Evolutionary conservation across 2,888 invertebrate genomes (phyloP), one percentile per base, ranked within the genome.

Genomic region (Andrena bucephala): DNA sequence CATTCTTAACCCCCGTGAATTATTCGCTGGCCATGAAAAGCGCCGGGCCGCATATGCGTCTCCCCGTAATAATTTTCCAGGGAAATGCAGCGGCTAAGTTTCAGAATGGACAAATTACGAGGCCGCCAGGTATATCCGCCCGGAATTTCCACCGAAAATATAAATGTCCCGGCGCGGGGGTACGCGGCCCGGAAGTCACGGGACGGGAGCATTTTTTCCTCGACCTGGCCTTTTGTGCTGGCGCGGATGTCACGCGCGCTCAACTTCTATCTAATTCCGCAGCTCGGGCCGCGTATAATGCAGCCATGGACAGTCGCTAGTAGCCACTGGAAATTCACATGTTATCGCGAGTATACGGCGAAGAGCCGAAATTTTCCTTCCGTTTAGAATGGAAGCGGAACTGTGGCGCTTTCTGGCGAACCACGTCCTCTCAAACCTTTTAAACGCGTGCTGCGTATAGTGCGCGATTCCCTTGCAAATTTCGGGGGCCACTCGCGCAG

Each of bases 151-250:
- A 24, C 76, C 63, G 33, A 70, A 76, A 80, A 67, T 70, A 80
- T 71, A 71, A 80, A 81, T 33, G 76, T 70, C 62, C 54, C 29
- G 75, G 75, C 16, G 33, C 33, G 27, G 50, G n/a, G 16, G 60
- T 42, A 63, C 36, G 67, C 67, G 8, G 48, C 52, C 42, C 67
- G 81, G 70, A 76, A 70, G 82, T 80, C 82, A 67, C 66, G 81
- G 50, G 79, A 75, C 80, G 63, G 69, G 54, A 75, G 59, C 65
- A 52, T 70, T 82, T 82, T 76, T 75, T 65, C 66, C 31, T 8
- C 48, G 33, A 16, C 54, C 16, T 4, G 24, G n/a, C 24, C 77
- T 77, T 63, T 77, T 77, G 20, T 29, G 29, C 36, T 16, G 10
- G 16, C 16, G 52, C 29, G 16, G 59, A 36, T 77, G 63, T 65